Base-by-base conservation (phyloP, 1,140 invertebrate genomes). In the Ceratitis capitata region DNA sequence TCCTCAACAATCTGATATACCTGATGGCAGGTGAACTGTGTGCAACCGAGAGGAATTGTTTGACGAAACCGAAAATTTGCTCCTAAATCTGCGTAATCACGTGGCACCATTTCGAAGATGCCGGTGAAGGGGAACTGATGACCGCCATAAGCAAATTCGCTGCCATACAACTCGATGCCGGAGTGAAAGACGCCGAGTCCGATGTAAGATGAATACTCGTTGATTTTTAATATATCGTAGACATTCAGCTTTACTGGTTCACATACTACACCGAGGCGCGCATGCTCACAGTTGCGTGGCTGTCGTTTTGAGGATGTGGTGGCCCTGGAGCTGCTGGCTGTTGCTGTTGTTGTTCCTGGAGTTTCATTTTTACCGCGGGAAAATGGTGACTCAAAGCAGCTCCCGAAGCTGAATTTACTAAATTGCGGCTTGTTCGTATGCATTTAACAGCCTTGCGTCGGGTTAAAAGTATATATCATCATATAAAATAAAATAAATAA, bases 151-250 rank as follows among this genome's bases (percentile, higher is more conserved):
- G 97, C 98, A 94, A 97, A 99, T 93, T 99, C 98, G 94, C 92
- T 92, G 89, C 97, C 97, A 94, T 98, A 98, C 64, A 99, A 95
- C 94, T 99, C 96, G 74, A 99, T 96, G 26, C 98, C 98, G 83
- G 98, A 98, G 93, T 99, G 98, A 93, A 98, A 99, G 86, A 99
- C 97, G 78, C 98, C 98, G 85, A 99, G 93, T 2, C 98, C 98
- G 84, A 99, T 94, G 69, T 96, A 95, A 83, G 97, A 96, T 49
- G 97, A 99, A 89, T 98, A 98, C 88, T 97, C 96, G 93, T 99
- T 99, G 53, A 88, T 85, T 53, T 82, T 42, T 5, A 87, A 86
- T 45, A 89, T 74, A 69, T 89, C 87, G 56, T 89, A 89, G 0
- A 89, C 88, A 19, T 89, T 89, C 16, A 89, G 83, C 3, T 88